Conservation (phyloP, 2,888 invertebrate genomes). For the Ectropis crepuscularia region DNA sequence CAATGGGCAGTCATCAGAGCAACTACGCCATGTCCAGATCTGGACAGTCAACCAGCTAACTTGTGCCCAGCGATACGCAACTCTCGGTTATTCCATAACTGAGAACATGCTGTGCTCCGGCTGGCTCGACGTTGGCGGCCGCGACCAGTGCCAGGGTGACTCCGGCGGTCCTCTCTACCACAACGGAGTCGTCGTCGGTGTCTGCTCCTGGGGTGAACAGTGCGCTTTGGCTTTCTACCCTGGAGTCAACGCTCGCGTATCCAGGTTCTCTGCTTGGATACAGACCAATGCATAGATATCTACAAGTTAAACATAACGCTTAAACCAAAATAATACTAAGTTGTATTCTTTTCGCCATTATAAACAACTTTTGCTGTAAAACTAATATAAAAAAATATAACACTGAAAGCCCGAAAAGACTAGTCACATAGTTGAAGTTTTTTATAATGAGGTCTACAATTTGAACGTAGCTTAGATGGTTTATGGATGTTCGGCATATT, state of each 20-base stretch:
- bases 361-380: too few species aligned
- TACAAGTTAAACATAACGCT: background rate
- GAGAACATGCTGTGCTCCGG: constrained; percentile 46
- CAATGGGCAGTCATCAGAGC: constrained; percentile 32
- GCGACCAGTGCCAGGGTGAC: constrained; percentile 55
- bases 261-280: constrained; percentile 51
- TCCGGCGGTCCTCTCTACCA: constrained; percentile 55
- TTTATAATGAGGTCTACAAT: too few species aligned
- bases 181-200: constrained; percentile 50
- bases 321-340: too few species aligned
- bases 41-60: constrained; percentile 48
- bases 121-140: constrained; percentile 49
- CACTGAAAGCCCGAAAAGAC: too few species aligned
- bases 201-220: constrained; percentile 48
- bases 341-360: too few species aligned
- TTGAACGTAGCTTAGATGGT: too few species aligned
- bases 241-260: constrained; percentile 51
- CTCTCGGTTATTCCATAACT: constrained; percentile 36
- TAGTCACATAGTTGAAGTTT: too few species aligned
- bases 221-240: constrained; percentile 48
- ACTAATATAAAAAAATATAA: too few species aligned
- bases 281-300: constrained; percentile 27
- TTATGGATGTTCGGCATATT: too few species aligned
- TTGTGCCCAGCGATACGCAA: constrained; percentile 44
- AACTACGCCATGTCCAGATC: constrained; percentile 52